Evolutionary conservation across 1,140 invertebrate genomes (phyloP), one percentile per base, ranked within the genome.

Genomic region (Drosophila kepulauana): DNA sequence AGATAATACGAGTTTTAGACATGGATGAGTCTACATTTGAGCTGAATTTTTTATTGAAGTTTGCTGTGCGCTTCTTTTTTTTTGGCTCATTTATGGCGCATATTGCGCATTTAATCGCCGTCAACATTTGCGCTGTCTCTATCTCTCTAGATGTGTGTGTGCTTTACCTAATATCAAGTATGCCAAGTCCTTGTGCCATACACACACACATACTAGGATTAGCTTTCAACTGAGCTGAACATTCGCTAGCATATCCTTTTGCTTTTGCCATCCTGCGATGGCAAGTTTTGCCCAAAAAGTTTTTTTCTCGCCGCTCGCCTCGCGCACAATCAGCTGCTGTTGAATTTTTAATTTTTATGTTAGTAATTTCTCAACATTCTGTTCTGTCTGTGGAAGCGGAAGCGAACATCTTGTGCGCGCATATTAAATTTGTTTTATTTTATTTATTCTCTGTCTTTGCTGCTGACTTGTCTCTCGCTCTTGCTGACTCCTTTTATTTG

Each of bases 281-380:
- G 41, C 70, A 81, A 86, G 69, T 82, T 77, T 25, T 75, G 51
- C 75, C 73, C 62, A 78, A 82, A 86, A 82, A 86, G 54, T 73
- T 78, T 84, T 82, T 75, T 73, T 45, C 11, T 25, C 33, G 65
- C 28, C 16, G 15, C 41, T 54, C 20, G 20, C 3, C 10, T 51
- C 33, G 56, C 30, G 56, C 74, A 79, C 84, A 88, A 87, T 87
- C 84, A 88, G 81, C 85, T 89, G 81, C 85, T 89, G 85, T 79
- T 89, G 86, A 89, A 89, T 90, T 89, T 89, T 89, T 89, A 89
- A 89, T 89, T 89, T 89, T 89, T 89, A 89, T 89, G 85, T 85
- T 89, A 81, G 85, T 85, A 89, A 89, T 89, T 89, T 89, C 82
- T 89, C 78, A 79, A 76, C 86, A 89, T 88, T 88, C 65, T 67